Evolutionary conservation across 1,140 invertebrate species (phyloP), one percentile per base, ranked within the genome.

Genomic region (Papilio glaucus): DNA sequence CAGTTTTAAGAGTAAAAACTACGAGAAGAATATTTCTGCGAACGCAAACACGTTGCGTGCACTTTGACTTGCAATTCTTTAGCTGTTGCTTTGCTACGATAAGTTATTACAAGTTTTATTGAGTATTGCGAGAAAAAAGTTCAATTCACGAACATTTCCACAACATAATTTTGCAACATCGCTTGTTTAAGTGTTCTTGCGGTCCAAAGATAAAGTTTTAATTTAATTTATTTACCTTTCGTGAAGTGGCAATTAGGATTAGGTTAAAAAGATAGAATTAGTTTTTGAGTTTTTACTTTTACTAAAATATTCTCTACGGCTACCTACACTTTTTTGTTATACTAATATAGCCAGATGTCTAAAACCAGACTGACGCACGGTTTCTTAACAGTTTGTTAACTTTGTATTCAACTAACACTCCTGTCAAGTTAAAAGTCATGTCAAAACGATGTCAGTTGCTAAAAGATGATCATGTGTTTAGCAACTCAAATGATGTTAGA

Each of bases 51-150:
- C 42, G 42, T 49, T 9, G 15, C 42, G 7, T 49, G 42, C 42
- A 49, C 42, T 49, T 49, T 49, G 18, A 49, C 15, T 49, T 49
- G 2, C 42, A 49, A n/a, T 49, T 21, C 18, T 2, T 49, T 21
- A 15, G 24, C 18, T 57, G 49, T 57, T 13, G 9, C 18, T 24
- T 24, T 15, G 12, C 21, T 57, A 24, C 21, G 21, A 12, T 57
- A 57, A 57, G 49, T 57, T 24, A 57, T 57, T 57, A 57, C 49
- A 10, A 57, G 49, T 18, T 15, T 5, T 21, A 49, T 49, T 1
- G 45, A 49, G 18, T 49, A 15, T 2, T 21, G 15, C 8, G 21
- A 57, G 49, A 24, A 57, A 57, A 24, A 57, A 24, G 9, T 26
- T 57, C 21, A 24, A 57, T 21, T 18, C 7, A 9, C 0, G 45